Evolutionary conservation across 53 echinoderm and acorn worm species (phyloP).

Genomic region (Temnopleurus reevesii): DNA sequence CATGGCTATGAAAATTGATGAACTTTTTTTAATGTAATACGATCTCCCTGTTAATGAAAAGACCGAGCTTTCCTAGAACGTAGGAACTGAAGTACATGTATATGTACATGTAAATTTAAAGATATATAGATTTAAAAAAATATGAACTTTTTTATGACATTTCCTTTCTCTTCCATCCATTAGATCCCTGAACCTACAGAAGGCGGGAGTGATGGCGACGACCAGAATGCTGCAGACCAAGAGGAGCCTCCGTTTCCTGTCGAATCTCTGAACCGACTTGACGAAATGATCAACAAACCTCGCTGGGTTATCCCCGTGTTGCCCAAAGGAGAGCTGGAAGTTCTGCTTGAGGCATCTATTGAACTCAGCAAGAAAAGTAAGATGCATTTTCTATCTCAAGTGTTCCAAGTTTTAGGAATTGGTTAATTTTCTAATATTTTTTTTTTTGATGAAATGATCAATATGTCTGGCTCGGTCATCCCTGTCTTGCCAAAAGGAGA

Average conservation of each 20-base stretch:
- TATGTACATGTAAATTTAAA: no score
- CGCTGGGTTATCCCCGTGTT: slow-evolving; percentile 98
- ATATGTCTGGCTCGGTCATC: background rate
- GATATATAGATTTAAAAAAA: no score
- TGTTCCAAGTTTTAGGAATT: no score
- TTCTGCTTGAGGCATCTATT: slow-evolving; percentile 88
- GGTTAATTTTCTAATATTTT: no score
- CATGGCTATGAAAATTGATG: no score
- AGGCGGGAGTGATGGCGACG: slow-evolving; percentile 67
- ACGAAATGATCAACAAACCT: slow-evolving; percentile 99
- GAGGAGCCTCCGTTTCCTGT: slow-evolving; percentile 91
- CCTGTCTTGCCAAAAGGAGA: background rate
- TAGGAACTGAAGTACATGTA: no score
- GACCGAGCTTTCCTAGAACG: no score
- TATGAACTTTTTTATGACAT: no score
- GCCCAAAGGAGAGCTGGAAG: slow-evolving; percentile 97
- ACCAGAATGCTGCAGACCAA: slow-evolving; percentile 59
- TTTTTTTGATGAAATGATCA: no score
- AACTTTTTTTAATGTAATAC: no score
- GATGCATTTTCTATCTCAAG: no score
- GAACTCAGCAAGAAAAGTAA: slow-evolving; percentile 73
- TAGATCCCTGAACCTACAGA: slow-evolving; percentile 31
- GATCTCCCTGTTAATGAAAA: no score
- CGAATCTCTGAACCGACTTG: slow-evolving; percentile 84
- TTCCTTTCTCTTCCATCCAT: background rate